Percentiles rank a stretch among this genome's conserved stretches.
Conservation (phyloP, 2,888 invertebrate genomes). For the Agrilus mali region DNA sequence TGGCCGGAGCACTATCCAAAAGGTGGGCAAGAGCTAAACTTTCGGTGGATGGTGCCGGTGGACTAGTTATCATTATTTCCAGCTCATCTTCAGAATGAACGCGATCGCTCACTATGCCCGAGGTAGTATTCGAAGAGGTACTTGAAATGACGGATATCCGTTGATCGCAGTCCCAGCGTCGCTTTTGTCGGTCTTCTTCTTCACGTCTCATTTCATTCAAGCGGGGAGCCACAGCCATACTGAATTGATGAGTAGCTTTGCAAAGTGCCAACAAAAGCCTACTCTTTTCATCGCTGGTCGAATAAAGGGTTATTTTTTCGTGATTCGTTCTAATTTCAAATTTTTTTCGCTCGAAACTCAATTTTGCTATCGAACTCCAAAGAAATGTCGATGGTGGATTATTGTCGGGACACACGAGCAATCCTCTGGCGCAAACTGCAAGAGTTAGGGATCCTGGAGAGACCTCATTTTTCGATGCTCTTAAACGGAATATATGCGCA, state of each 20-base stretch:
- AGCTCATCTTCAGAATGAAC: conserved; percentile 91
- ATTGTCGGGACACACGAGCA: conserved; percentile 71
- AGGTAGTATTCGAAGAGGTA: conserved; percentile 93
- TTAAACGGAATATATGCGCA: conserved; percentile 70
- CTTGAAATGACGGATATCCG: conserved; percentile 61
- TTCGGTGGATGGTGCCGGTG: conserved; percentile 73
- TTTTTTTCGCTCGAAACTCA: conserved; percentile 94
- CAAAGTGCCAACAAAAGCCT: conserved; percentile 52
- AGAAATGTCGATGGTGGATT: conserved; percentile 66
- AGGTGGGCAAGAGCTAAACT: conserved; percentile 70
- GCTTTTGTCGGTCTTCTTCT: conserved; percentile 58
- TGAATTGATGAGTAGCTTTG: conserved; percentile 89
- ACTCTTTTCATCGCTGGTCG: conserved; percentile 87
- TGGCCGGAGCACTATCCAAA: conserved; percentile 50
- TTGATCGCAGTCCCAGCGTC: conserved; percentile 31
- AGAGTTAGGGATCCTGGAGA: conserved; percentile 74
- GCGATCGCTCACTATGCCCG: conserved; percentile 90
- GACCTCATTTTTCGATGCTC: conserved; percentile 60
- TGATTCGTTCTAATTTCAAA: conserved; percentile 90
- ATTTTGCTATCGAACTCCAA: conserved; percentile 91
- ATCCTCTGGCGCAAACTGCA: conserved; percentile 84
- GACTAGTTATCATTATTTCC: conserved; percentile 75
- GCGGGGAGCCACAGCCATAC: conserved; percentile 81
- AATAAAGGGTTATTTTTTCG: conserved; percentile 78
- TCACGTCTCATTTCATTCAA: conserved; percentile 69